phyloP scores from a whole-genome alignment of 2,797 vertebrate genomes.

The Dendrocincla fuliginosa region DNA sequence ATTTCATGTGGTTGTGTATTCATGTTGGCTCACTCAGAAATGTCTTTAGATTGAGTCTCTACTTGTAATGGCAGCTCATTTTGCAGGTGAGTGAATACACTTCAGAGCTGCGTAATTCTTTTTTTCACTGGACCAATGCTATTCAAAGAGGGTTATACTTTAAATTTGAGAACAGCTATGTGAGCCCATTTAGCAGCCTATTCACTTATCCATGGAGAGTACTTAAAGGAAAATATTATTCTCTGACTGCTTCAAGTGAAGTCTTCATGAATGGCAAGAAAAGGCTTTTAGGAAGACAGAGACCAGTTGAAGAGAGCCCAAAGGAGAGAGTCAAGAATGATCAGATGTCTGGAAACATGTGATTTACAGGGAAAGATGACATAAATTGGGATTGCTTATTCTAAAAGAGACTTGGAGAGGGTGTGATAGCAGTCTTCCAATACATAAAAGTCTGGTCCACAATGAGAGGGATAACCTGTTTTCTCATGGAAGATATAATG shows the following conservation, averaged over 20 bases:
- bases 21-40: constrained; percentile 15
- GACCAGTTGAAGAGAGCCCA: not conserved
- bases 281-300: not conserved
- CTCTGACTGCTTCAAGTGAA: not conserved
- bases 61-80: constrained; percentile 13
- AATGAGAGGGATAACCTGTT: not conserved
- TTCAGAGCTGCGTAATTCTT: not conserved
- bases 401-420: not conserved
- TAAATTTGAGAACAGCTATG: constrained; percentile 65
- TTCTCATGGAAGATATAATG: not conserved
- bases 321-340: constrained; percentile 13
- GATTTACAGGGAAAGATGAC: not conserved
- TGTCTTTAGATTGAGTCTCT: not conserved
- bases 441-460: not conserved
- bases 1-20: not conserved
- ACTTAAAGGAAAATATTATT: constrained; percentile 38
- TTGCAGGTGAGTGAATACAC: constrained; percentile 6
- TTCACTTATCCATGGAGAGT: constrained; percentile 19
- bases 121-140: constrained; percentile 34
- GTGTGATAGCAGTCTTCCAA: not conserved
- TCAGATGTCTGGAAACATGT: not conserved
- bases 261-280: not conserved
- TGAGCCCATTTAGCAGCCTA: constrained; percentile 53
- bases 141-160: constrained; percentile 29
- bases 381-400: not conserved